These are phyloP conservation scores for Zootoca vivipara DNA, from an alignment of 2,113 vertebrate species.

Conservation along the genomic window DNA sequence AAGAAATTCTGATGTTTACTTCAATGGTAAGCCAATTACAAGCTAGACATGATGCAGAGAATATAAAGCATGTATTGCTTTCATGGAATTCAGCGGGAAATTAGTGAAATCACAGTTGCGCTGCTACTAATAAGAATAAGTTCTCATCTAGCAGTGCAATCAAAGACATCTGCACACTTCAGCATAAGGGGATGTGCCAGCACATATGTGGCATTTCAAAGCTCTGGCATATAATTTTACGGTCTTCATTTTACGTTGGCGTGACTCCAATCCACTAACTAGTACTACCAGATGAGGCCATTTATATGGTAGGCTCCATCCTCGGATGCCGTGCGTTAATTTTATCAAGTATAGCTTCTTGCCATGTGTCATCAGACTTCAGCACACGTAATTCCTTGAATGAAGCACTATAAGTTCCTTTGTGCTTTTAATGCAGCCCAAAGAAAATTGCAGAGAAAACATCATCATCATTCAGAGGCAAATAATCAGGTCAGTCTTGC, in stretches of 20 bases:
- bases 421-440: not conserved
- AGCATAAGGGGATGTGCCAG: not conserved
- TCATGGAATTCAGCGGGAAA: not conserved
- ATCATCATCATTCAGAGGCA: constrained; percentile 6
- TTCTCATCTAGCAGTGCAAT: not conserved
- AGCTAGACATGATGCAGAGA: not conserved
- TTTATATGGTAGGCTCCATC: not conserved
- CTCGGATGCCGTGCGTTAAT: not conserved
- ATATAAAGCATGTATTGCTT: not conserved
- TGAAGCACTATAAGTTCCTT: not conserved
- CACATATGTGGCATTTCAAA: not conserved
- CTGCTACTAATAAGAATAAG: too few species aligned
- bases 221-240: not conserved
- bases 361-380: not conserved
- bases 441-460: constrained; percentile 27
- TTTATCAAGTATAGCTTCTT: not conserved
- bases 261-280: not conserved
- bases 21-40: not conserved
- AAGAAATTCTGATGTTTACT: not conserved
- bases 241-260: not conserved
- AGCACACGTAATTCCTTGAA: not conserved
- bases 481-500: constrained; percentile 25
- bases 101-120: not conserved
- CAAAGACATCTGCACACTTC: not conserved
- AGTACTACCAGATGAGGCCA: not conserved